Evolutionary conservation across 2,888 invertebrate species (phyloP).

Genomic region (Oligia strigilis): DNA sequence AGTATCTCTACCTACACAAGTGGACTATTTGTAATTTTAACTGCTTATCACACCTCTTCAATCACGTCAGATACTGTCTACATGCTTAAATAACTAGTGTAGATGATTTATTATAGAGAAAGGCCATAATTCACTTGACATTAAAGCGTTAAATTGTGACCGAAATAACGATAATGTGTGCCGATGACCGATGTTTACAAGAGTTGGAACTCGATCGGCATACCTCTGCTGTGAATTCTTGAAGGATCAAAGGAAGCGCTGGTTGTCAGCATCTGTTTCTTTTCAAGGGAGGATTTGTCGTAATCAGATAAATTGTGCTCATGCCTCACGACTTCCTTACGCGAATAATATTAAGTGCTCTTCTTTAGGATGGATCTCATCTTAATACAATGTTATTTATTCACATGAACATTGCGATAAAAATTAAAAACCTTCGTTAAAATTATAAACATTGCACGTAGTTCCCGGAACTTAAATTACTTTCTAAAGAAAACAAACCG

Average conservation of each 20-base stretch:
- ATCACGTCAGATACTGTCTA: constrained; percentile 34
- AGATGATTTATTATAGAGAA: constrained; percentile 46
- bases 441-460: constrained; percentile 1
- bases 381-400: constrained; percentile 13
- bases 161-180: constrained; percentile 77
- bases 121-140: constrained; percentile 68
- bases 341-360: constrained; percentile 66
- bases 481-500: not conserved
- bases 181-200: constrained; percentile 78
- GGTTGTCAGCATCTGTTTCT: constrained; percentile 79
- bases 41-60: constrained; percentile 46
- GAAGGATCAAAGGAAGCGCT: constrained; percentile 83
- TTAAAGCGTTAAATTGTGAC: constrained; percentile 70
- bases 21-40: constrained; percentile 38
- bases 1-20: constrained; percentile 6
- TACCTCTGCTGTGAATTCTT: constrained; percentile 75
- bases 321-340: constrained; percentile 80
- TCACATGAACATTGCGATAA: constrained; percentile 1
- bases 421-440: not conserved
- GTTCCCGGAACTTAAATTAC: not conserved
- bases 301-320: constrained; percentile 84
- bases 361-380: constrained; percentile 32
- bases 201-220: constrained; percentile 73
- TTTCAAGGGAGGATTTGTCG: constrained; percentile 81
- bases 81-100: constrained; percentile 43